Percentiles rank a stretch among this genome's conserved stretches.
These are phyloP conservation scores for Grapholita molesta DNA, from an alignment of 1,140 invertebrate species.

Conservation along the genomic window DNA sequence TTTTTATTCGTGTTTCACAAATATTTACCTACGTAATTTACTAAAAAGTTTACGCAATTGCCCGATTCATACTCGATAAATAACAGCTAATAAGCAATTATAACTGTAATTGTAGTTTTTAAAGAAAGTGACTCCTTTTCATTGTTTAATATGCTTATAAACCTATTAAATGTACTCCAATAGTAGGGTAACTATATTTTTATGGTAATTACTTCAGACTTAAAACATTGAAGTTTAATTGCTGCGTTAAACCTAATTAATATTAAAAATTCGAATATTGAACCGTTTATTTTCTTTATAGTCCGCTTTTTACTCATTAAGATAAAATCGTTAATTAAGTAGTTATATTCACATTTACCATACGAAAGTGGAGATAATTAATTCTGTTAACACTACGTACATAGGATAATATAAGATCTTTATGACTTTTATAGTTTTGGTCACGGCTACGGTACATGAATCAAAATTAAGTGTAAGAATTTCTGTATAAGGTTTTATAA, in stretches of 20 bases:
- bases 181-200: too few relatives aligned
- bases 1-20: too few relatives aligned
- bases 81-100: too few relatives aligned
- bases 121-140: too few relatives aligned
- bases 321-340: not conserved
- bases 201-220: not conserved
- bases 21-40: too few relatives aligned
- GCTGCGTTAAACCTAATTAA: not conserved
- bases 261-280: not conserved
- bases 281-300: not conserved
- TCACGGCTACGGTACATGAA: not conserved
- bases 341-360: not conserved
- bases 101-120: too few relatives aligned
- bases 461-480: not conserved
- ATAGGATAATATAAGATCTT: not conserved
- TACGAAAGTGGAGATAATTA: constrained; percentile 9
- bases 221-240: not conserved
- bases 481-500: not conserved
- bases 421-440: constrained; percentile 3
- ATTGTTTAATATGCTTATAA: too few relatives aligned
- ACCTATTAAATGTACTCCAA: too few relatives aligned
- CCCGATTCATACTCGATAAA: too few relatives aligned
- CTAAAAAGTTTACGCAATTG: too few relatives aligned
- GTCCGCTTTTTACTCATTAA: not conserved
- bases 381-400: constrained; percentile 1